Percentiles rank a stretch among this genome's conserved stretches.
These are phyloP conservation scores for Venturia canescens DNA, from an alignment of 1,140 invertebrate genomes.

Conservation along the genomic window DNA sequence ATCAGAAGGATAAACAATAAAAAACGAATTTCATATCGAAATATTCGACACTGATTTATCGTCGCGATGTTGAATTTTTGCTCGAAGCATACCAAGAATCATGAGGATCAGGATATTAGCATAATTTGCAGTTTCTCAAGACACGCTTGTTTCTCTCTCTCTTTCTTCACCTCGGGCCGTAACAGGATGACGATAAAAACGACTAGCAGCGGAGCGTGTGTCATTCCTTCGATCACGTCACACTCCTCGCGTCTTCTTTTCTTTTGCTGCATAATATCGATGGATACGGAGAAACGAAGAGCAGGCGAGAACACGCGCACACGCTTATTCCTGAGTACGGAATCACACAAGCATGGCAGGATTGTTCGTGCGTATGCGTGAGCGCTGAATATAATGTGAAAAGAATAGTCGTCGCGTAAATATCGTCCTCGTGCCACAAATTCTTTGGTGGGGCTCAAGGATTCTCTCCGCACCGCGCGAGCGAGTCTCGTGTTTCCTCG, in stretches of 20 bases:
- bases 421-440: slow-evolving; percentile 67
- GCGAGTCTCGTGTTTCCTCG: neutral
- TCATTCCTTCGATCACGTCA: neutral
- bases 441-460: slow-evolving; percentile 61
- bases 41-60: too few relatives aligned
- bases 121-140: slow-evolving; percentile 1
- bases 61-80: too few relatives aligned
- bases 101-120: neutral
- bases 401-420: slow-evolving; percentile 32
- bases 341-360: too few relatives aligned
- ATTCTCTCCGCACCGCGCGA: slow-evolving; percentile 45
- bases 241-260: neutral
- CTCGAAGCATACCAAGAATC: neutral
- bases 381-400: slow-evolving; percentile 42
- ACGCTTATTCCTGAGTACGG: too few relatives aligned
- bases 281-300: slow-evolving; percentile 37
- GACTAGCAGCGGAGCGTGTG: neutral
- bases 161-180: neutral
- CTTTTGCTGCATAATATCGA: neutral
- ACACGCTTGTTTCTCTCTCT: neutral
- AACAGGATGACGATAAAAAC: slow-evolving; percentile 6
- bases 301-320: too few relatives aligned
- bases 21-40: neutral
- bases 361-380: too few relatives aligned
- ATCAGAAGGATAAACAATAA: neutral